Conservation (phyloP, 2,113 vertebrate genomes). For the Phoenicopterus ruber region DNA sequence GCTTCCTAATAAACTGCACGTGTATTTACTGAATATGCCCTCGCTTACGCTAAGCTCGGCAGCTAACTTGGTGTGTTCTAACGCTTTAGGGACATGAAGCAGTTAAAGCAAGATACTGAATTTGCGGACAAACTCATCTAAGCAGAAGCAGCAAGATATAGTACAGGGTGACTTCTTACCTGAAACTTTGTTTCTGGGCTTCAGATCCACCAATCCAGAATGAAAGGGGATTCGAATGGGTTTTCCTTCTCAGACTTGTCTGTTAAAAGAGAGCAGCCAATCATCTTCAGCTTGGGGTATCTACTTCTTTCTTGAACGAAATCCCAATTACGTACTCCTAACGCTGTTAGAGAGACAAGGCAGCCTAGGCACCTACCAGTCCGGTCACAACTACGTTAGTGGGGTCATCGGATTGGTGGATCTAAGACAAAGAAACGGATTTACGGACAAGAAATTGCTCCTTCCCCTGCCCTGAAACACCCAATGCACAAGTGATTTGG, state of each 20-base stretch:
- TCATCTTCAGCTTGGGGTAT: constrained; percentile 81
- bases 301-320: constrained; percentile 77
- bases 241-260: constrained; percentile 82
- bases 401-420: constrained; percentile 70
- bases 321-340: constrained; percentile 77
- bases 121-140: constrained; percentile 53
- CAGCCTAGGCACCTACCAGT: constrained; percentile 74
- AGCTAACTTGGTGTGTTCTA: not conserved
- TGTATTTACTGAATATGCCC: not conserved
- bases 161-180: constrained; percentile 79
- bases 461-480: not conserved
- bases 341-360: constrained; percentile 76
- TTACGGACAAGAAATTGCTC: constrained; percentile 16
- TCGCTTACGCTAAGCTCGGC: not conserved
- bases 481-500: not conserved
- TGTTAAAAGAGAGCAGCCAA: constrained; percentile 84
- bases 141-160: constrained; percentile 66
- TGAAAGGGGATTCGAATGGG: constrained; percentile 77
- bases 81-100: not conserved
- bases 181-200: constrained; percentile 79
- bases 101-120: constrained; percentile 29
- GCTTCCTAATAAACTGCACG: not conserved
- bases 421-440: constrained; percentile 72
- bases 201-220: constrained; percentile 83
- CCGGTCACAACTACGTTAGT: constrained; percentile 37